Evolutionary conservation across 2,888 invertebrate species (phyloP).

Genomic region (Oxyteleia sp.): DNA sequence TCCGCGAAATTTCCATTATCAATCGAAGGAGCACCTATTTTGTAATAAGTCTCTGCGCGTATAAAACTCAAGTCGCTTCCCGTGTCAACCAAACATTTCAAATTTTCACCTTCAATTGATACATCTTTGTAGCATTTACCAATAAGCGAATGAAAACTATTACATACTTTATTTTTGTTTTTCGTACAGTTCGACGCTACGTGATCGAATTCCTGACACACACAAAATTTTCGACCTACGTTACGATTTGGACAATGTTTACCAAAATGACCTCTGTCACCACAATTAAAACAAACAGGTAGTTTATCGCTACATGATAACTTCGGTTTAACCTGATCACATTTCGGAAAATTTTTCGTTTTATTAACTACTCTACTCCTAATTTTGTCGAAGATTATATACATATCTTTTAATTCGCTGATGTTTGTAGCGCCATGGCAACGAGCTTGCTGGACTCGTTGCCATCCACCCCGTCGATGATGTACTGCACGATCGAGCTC

Average conservation of each 20-base stretch:
- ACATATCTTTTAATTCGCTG: slow-evolving; percentile 49
- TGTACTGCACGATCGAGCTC: slow-evolving; percentile 42
- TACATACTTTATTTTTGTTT: not conserved
- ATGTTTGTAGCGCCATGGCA: slow-evolving; percentile 52
- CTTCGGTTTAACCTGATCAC: too few species aligned
- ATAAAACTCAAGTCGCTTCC: slow-evolving; percentile 67
- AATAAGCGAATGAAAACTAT: not conserved
- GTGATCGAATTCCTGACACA: slow-evolving; percentile 20
- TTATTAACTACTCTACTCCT: too few species aligned
- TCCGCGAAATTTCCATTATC: slow-evolving; percentile 54
- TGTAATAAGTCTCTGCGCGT: slow-evolving; percentile 23
- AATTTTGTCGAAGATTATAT: slow-evolving; percentile 11
- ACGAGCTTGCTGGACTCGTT: slow-evolving; percentile 45
- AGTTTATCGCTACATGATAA: not conserved
- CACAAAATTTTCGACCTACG: slow-evolving; percentile 20
- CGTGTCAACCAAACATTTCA: slow-evolving; percentile 47
- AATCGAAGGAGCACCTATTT: slow-evolving; percentile 46
- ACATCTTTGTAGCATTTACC: slow-evolving; percentile 37
- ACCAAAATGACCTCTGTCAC: slow-evolving; percentile 1
- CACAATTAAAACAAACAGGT: slow-evolving; percentile 37
- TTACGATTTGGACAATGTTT: not conserved
- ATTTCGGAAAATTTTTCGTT: too few species aligned
- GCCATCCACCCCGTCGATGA: slow-evolving; percentile 54
- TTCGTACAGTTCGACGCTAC: slow-evolving; percentile 9
- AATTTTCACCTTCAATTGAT: slow-evolving; percentile 22